phyloP scores from a whole-genome alignment of 2,888 invertebrate genomes.

The Ennomos erosarius region DNA sequence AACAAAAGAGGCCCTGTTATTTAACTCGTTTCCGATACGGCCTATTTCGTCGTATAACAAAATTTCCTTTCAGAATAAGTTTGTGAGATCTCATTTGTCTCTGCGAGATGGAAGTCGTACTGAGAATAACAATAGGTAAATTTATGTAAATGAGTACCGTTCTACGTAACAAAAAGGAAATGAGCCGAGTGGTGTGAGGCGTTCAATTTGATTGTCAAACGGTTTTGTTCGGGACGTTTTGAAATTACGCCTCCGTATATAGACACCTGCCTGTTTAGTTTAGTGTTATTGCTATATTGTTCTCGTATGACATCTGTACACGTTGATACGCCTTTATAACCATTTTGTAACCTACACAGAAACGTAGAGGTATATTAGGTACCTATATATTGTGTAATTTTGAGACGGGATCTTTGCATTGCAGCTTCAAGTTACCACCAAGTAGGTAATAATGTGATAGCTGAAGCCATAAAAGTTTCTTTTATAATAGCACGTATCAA shows the following conservation, averaged over 20 bases:
- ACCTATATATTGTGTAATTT: constrained; percentile 16
- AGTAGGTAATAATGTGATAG: neutral
- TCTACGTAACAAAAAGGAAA: constrained; percentile 81
- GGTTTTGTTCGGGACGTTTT: constrained; percentile 61
- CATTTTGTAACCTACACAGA: constrained; percentile 18
- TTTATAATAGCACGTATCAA: no score
- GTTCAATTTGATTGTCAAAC: constrained; percentile 70
- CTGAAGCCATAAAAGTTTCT: no score
- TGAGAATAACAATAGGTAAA: constrained; percentile 81
- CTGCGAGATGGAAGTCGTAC: constrained; percentile 62
- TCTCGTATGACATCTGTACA: constrained; percentile 40
- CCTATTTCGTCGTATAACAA: constrained; percentile 74
- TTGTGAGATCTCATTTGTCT: constrained; percentile 66
- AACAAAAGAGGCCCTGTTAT: constrained; percentile 77
- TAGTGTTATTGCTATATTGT: constrained; percentile 47
- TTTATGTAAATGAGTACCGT: constrained; percentile 81
- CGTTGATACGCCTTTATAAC: constrained; percentile 34
- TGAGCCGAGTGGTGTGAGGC: constrained; percentile 64
- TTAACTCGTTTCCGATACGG: constrained; percentile 84
- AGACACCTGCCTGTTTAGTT: constrained; percentile 41
- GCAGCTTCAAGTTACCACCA: constrained; percentile 17
- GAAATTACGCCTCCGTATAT: constrained; percentile 58
- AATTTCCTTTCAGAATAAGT: constrained; percentile 69
- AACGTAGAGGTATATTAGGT: constrained; percentile 3
- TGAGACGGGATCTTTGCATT: constrained; percentile 3